Evolutionary conservation across 2,888 invertebrate genomes (phyloP).

Genomic region (Melanotus villosus): DNA sequence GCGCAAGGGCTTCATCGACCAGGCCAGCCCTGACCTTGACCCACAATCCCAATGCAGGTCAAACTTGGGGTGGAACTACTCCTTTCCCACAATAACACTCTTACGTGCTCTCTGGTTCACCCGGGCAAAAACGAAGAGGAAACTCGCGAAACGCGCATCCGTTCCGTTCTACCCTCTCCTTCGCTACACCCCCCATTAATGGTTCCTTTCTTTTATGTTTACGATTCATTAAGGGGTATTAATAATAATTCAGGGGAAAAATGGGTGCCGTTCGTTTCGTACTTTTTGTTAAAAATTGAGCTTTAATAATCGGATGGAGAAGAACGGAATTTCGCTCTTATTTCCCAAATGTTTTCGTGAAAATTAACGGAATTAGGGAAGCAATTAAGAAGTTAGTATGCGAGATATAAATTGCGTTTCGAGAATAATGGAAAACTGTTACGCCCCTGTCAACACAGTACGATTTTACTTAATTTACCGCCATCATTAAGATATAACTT

Average conservation of each 20-base stretch:
- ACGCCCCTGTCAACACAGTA: not conserved
- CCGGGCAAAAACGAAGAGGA: constrained; percentile 33
- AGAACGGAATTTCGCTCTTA: no score
- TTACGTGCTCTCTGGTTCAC: constrained; percentile 40
- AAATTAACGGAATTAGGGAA: not conserved
- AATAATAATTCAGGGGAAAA: no score
- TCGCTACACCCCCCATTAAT: not conserved
- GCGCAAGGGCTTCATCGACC: constrained; percentile 63
- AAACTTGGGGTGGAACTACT: constrained; percentile 57
- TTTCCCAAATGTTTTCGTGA: no score
- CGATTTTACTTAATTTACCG: not conserved
- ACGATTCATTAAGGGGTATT: not conserved
- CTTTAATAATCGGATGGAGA: no score
- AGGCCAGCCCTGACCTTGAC: constrained; percentile 67
- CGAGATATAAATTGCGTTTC: not conserved
- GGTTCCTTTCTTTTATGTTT: not conserved
- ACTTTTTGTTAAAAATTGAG: no score
- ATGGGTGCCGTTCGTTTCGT: no score
- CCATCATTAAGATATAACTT: no score
- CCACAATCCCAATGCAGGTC: constrained; percentile 63
- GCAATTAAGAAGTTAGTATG: not conserved
- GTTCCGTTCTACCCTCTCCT: not conserved
- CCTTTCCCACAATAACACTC: constrained; percentile 42
- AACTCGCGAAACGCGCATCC: constrained; percentile 29
- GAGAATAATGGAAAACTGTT: not conserved